Conservation (phyloP, 2,797 vertebrate species). For the Zenarchopterus dispar region DNA sequence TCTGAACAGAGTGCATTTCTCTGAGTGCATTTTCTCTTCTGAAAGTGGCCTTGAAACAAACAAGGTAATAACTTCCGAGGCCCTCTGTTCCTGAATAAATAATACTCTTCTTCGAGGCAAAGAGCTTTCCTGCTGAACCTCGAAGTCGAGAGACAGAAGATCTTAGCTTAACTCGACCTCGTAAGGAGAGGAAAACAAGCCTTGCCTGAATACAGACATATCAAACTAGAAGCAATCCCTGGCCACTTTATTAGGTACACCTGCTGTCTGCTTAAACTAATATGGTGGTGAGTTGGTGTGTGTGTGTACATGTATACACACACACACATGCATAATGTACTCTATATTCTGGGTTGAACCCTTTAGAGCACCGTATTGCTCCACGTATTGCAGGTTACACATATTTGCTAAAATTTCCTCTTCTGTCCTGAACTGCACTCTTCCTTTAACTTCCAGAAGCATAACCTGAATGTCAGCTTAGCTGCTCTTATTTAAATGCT, state of each 20-base stretch:
- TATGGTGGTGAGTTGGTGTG: too few relatives aligned
- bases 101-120: slow-evolving; percentile 30
- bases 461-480: too few relatives aligned
- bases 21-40: slow-evolving; percentile 19
- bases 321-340: slow-evolving; percentile 37
- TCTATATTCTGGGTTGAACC: too few relatives aligned
- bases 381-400: too few relatives aligned
- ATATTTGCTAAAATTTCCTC: too few relatives aligned
- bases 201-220: slow-evolving; percentile 20
- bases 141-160: slow-evolving; percentile 26
- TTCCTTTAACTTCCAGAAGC: too few relatives aligned
- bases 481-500: too few relatives aligned
- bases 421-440: too few relatives aligned
- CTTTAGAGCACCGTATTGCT: too few relatives aligned
- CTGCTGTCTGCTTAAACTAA: too few relatives aligned
- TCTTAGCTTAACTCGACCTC: slow-evolving; percentile 11
- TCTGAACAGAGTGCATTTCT: slow-evolving; percentile 15
- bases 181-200: slow-evolving; percentile 17
- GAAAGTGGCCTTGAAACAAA: slow-evolving; percentile 33
- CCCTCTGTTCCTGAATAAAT: slow-evolving; percentile 39
- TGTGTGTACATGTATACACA: neutral
- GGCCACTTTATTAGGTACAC: too few relatives aligned
- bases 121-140: slow-evolving; percentile 20
- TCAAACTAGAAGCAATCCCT: neutral
- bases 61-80: slow-evolving; percentile 42